A percentile compares a stretch with the other conserved stretches of the same genome.
phyloP scores from a whole-genome alignment of 2,113 vertebrate species.

The Galeopterus variegatus region DNA sequence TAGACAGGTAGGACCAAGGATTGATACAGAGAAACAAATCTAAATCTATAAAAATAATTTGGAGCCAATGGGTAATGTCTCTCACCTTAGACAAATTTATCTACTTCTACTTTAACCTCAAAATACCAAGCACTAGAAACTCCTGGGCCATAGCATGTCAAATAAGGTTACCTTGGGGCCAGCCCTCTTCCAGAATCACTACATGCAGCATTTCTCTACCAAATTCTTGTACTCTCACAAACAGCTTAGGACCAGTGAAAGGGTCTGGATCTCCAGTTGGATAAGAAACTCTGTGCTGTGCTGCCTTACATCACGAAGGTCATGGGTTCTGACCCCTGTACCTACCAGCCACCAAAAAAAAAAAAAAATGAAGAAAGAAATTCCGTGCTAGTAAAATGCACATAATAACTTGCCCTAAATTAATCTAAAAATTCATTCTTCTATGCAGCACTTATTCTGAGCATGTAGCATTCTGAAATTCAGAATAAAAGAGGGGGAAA shows the following conservation, averaged over 20 bases:
- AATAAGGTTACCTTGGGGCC: not conserved
- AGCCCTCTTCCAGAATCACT: not conserved
- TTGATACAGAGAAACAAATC: not conserved
- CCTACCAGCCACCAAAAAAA: too few species aligned
- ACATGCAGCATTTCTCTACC: not conserved
- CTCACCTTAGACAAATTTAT: not conserved
- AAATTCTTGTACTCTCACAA: not conserved
- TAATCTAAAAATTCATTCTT: slow-evolving; percentile 35
- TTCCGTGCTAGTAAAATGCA: not conserved
- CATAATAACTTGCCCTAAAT: not conserved
- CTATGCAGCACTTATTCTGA: not conserved
- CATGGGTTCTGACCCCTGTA: too few species aligned
- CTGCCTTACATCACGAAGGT: too few species aligned
- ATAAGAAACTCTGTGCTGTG: not conserved
- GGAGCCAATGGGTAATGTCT: not conserved
- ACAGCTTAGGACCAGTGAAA: not conserved
- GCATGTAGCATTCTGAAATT: slow-evolving; percentile 50
- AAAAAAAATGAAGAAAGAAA: not conserved
- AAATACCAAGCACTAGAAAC: not conserved
- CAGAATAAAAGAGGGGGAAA: slow-evolving; percentile 43
- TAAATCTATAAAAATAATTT: slow-evolving; percentile 1
- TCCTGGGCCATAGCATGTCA: not conserved
- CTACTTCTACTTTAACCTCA: not conserved
- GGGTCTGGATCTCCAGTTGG: not conserved
- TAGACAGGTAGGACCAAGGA: not conserved